Base-by-base conservation (phyloP, 1,140 invertebrate genomes). In the Centruroides vittatus region DNA sequence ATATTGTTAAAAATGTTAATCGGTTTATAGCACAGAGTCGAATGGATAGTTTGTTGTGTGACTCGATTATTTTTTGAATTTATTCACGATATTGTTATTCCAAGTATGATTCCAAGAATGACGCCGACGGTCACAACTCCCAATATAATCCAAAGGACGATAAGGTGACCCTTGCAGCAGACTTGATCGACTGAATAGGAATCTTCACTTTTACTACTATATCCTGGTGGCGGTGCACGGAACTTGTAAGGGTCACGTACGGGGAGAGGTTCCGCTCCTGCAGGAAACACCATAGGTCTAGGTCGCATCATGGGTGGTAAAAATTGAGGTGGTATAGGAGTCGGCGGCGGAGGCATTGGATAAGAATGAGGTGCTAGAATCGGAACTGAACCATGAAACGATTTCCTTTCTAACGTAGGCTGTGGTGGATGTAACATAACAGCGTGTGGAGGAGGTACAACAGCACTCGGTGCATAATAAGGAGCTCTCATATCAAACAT, bases 141-240 rank as follows among this genome's bases (percentile, higher is more conserved):
- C 41, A 73, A 58, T 56, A 73, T 72, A 50, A 73, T 70, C 68
- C 68, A 71, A 0, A 71, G 62, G 13, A 73, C 72, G 23, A 72
- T 70, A 9, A 70, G 61, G 52, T 71, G 70, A 9, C 72, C 72
- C 48, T 68, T 65, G 53, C 64, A 72, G 66, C 65, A 70, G 56
- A 62, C 60, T 55, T 57, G 59, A 61, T 67, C 61, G 23, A 61
- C 57, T n/a, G 55, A 57, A 34, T 61, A 65, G 3, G 47, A 47
- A 55, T 65, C 64, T 11, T 62, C 64, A 10, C 51, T 52, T 46
- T 62, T 62, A 5, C 58, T 59, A 35, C 11, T 12, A 35, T 47
- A 51, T 8, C 51, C 58, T 35, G 60, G 61, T 10, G 61, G 64
- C 10, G 64, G 61, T 35, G 61, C 57, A n/a, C 61, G 35, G 51